Conservation (phyloP, 2,113 vertebrate species). For the Pedionomus torquatus region DNA sequence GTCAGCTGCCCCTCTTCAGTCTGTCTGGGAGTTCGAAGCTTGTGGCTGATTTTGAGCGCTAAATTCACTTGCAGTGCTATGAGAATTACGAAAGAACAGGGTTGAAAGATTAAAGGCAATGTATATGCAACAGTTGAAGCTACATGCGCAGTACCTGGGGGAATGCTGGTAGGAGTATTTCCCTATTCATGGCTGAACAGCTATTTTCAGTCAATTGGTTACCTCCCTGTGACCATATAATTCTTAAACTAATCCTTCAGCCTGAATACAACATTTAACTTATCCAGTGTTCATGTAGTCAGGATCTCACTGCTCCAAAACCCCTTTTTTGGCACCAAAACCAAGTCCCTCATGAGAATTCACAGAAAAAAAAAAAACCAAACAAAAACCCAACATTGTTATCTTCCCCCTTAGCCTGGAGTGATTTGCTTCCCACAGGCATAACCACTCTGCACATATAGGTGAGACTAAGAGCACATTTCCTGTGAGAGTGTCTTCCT, state of each 20-base stretch:
- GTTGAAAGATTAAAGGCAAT: neutral
- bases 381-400: neutral
- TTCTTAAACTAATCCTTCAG: neutral
- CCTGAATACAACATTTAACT: neutral
- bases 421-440: neutral
- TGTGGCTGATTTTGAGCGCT: neutral
- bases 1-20: neutral
- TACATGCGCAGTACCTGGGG: neutral
- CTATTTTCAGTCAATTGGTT: neutral
- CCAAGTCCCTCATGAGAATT: neutral
- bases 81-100: neutral
- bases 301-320: neutral
- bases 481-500: slow-evolving; percentile 54
- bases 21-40: neutral
- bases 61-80: neutral
- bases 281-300: neutral
- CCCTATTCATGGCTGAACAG: neutral
- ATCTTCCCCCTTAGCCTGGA: neutral
- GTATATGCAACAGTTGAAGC: neutral
- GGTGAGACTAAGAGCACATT: slow-evolving; percentile 38
- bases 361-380: neutral
- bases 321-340: neutral
- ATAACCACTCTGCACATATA: neutral
- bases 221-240: neutral
- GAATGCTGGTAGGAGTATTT: neutral